Base-by-base conservation (phyloP, 2,797 vertebrate species). In the Odontamblyopus rebecca region DNA sequence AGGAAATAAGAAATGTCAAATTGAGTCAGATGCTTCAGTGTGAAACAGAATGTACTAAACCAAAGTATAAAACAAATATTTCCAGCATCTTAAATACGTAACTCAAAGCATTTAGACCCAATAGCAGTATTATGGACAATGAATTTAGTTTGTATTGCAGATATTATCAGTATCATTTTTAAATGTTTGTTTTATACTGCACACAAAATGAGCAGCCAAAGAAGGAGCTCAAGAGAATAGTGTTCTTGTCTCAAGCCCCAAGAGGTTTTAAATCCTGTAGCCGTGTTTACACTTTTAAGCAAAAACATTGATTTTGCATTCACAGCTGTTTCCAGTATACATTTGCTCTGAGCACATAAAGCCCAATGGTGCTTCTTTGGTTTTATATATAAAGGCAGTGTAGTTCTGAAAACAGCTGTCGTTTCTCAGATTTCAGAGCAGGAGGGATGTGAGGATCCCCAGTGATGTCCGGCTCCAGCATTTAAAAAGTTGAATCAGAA, bases 271-370 rank as follows among this genome's bases (percentile, higher is more conserved):
- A 44, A 63, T 27, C 23, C 63, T 66, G 44, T 66, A 63, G 30
- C 41, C 15, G 23, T 66, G 63, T 66, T 66, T 66, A 66, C 44
- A 50, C 26, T 50, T 66, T 29, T 12, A 16, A 61, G 53, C 1
- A 73, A 76, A 75, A 61, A 19, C 48, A 32, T 26, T 69, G 48
- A 64, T 76, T 69, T 50, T 74, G 64, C 18, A 50, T 74, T 75
- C 69, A 59, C 70, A 48, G 65, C 41, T 68, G 61, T 68, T 60
- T 72, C n/a, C 30, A n/a, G 23, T 67, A 11, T 56, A 30, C 56
- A n/a, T 68, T 59, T 27, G 26, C 15, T 3, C n/a, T 2, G 18
- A 1, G 63, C 65, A 70, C 59, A 9, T n/a, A 61, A 44, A 48
- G 26, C 48, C 61, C 54, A 16, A 64, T 51, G 63, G 16, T 26